Conservation (phyloP, 2,797 vertebrate species). For the Gallirallus australis region DNA sequence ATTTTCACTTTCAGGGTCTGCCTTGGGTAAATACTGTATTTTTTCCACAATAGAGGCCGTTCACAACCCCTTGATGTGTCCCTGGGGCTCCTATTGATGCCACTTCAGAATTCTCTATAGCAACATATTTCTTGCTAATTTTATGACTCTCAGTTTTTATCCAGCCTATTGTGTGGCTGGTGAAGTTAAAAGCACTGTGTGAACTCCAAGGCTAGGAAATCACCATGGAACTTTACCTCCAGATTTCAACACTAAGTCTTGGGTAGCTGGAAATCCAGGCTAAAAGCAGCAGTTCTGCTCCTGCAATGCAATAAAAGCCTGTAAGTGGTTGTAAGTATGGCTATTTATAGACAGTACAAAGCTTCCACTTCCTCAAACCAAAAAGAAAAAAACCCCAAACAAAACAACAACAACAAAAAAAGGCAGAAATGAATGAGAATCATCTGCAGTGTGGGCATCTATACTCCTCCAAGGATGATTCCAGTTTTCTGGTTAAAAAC, state of each 20-base stretch:
- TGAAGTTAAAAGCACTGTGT: not conserved
- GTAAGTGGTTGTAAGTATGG: conserved; percentile 23
- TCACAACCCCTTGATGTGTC: not conserved
- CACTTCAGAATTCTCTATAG: not conserved
- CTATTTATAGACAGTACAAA: conserved; percentile 64
- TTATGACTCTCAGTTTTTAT: not conserved
- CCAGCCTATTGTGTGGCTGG: not conserved
- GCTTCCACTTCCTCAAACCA: conserved; percentile 43
- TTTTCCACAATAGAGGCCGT: not conserved
- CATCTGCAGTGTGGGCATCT: not conserved
- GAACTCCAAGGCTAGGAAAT: not conserved
- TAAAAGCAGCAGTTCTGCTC: not conserved
- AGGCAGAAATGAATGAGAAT: not conserved
- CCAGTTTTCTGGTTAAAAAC: not conserved
- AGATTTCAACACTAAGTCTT: not conserved
- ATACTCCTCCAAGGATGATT: not conserved
- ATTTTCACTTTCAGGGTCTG: conserved; percentile 38
- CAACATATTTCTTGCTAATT: not conserved
- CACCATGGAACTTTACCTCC: not conserved
- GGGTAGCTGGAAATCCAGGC: conserved; percentile 1
- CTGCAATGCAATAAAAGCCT: conserved; percentile 25
- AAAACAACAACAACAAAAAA: not conserved
- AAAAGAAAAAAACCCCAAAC: no score
- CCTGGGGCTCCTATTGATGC: not conserved
- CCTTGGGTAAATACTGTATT: conserved; percentile 20